Evolutionary conservation across 1,140 invertebrate species (phyloP).

Genomic region (Zaprionus ornatus): DNA sequence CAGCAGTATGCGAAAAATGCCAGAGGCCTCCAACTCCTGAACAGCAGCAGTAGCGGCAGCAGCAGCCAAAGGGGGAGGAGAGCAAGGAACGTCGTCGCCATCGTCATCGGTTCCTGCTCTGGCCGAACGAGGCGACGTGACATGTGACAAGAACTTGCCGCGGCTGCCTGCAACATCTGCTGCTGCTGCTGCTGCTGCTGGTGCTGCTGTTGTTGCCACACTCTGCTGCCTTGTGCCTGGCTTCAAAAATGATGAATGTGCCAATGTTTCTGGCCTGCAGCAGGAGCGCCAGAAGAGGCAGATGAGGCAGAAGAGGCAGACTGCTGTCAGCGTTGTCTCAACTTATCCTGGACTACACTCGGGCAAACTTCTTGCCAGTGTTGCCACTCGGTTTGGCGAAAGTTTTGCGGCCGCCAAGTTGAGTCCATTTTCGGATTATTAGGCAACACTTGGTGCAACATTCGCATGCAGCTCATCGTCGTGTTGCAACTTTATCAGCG

Average conservation of each 20-base stretch:
- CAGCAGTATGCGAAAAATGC: slow-evolving; percentile 38
- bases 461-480: slow-evolving; percentile 22
- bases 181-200: slow-evolving; percentile 6
- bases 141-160: slow-evolving; percentile 80
- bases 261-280: slow-evolving; percentile 70
- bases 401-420: slow-evolving; percentile 68
- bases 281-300: slow-evolving; percentile 14
- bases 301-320: background rate
- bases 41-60: slow-evolving; percentile 23
- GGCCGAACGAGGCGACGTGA: slow-evolving; percentile 62
- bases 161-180: slow-evolving; percentile 51
- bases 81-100: background rate
- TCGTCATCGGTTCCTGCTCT: slow-evolving; percentile 3
- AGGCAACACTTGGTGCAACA: slow-evolving; percentile 74
- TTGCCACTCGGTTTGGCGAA: slow-evolving; percentile 39
- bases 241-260: slow-evolving; percentile 76
- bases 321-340: slow-evolving; percentile 38
- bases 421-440: slow-evolving; percentile 60
- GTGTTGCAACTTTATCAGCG: slow-evolving; percentile 50
- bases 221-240: slow-evolving; percentile 48
- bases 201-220: slow-evolving; percentile 55
- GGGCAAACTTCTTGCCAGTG: slow-evolving; percentile 56
- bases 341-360: slow-evolving; percentile 55
- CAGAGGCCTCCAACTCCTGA: slow-evolving; percentile 18
- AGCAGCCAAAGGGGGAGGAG: background rate